Conservation (phyloP, 2,797 vertebrate species). For the Pseudomugil tenellus region DNA sequence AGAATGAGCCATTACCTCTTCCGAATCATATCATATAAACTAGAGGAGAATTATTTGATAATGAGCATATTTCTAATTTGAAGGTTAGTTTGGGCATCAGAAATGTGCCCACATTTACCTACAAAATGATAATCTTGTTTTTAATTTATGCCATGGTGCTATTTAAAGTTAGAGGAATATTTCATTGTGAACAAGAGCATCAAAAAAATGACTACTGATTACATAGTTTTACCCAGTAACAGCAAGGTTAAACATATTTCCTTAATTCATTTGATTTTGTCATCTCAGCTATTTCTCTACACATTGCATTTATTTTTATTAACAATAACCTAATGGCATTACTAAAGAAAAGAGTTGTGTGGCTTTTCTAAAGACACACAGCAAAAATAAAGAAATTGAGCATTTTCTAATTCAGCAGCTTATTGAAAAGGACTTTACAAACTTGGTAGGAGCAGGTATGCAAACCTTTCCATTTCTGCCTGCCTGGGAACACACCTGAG, state of each 20-base stretch:
- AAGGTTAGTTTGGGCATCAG: neutral
- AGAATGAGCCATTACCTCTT: too few species aligned
- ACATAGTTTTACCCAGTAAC: conserved; percentile 2
- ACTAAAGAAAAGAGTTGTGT: conserved; percentile 59
- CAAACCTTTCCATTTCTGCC: conserved; percentile 14
- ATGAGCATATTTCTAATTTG: conserved; percentile 1
- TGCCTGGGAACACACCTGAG: conserved; percentile 22
- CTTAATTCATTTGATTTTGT: conserved; percentile 1
- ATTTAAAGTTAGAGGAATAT: conserved; percentile 18
- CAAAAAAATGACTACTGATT: conserved; percentile 29
- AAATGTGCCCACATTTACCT: conserved; percentile 10
- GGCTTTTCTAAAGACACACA: conserved; percentile 49
- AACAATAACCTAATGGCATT: conserved; percentile 50
- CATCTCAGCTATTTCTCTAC: conserved; percentile 9
- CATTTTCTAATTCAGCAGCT: conserved; percentile 39
- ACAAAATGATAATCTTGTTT: conserved; percentile 10
- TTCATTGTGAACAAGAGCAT: conserved; percentile 39
- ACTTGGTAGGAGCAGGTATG: conserved; percentile 26
- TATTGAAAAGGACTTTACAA: conserved; percentile 6
- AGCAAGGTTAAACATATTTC: conserved; percentile 1
- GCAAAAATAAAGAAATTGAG: conserved; percentile 14
- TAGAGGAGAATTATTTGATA: too few species aligned
- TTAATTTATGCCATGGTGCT: conserved; percentile 33
- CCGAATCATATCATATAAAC: too few species aligned
- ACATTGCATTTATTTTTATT: conserved; percentile 48